Conservation (phyloP, 2,797 vertebrate species). For the Molossus alvarezi region DNA sequence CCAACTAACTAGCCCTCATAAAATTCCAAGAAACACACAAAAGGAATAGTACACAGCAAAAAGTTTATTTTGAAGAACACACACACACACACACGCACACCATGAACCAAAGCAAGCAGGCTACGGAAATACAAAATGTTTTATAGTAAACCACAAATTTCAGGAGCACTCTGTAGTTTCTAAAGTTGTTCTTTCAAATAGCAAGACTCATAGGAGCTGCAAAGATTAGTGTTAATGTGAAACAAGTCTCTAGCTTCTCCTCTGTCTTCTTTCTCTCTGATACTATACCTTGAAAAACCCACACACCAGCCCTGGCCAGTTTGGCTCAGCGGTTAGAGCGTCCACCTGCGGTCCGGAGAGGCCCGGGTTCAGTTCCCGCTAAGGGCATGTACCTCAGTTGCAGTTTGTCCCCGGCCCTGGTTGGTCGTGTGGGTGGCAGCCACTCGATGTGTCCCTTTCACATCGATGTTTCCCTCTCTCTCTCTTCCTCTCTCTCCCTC, state of each 20-base stretch:
- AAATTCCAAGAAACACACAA: not conserved
- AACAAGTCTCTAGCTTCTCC: not conserved
- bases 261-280: conserved; percentile 14
- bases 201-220: not conserved
- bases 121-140: not conserved
- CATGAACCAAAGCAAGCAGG: not conserved
- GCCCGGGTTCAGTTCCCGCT: too few relatives aligned
- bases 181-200: conserved; percentile 58
- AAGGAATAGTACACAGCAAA: not conserved
- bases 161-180: not conserved
- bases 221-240: not conserved
- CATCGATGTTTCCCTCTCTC: too few relatives aligned
- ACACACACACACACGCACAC: not conserved
- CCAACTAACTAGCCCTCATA: not conserved
- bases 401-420: too few relatives aligned
- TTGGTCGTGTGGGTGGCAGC: too few relatives aligned
- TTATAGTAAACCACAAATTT: not conserved
- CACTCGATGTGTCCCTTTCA: too few relatives aligned
- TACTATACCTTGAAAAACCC: not conserved
- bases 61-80: conserved; percentile 45
- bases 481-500: too few relatives aligned
- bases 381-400: too few relatives aligned
- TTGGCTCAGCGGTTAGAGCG: too few relatives aligned
- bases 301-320: too few relatives aligned
- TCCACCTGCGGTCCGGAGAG: too few relatives aligned